Base-by-base conservation (phyloP, 2,797 vertebrate genomes). In the Remorina albescens region DNA sequence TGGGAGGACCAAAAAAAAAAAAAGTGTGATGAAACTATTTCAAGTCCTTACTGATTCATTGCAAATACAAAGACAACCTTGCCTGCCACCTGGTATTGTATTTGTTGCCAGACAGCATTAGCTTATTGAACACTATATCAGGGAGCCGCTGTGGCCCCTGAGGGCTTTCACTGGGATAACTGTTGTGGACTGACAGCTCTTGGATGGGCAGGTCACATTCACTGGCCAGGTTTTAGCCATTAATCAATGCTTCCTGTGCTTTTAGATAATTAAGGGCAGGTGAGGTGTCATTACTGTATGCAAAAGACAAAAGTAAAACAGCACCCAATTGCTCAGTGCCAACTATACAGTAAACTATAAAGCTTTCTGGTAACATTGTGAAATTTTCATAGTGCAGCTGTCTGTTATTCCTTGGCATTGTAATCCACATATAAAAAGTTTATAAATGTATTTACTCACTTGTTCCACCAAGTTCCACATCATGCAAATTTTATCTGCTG, bases 231-330 rank as follows among this genome's bases (percentile, higher is more conserved):
- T 78, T 82, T 57, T 37, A 56, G 59, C 37, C 32, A 70, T 86
- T 80, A 71, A 88, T 90, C 81, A 88, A 74, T 67, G 56, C 67
- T 63, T 74, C 32, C 23, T 37, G 44, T 79, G 85, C 85, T 88
- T 88, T 89, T 87, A 88, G 78, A 75, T 82, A 87, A 92, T 90
- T 86, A 73, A 82, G 78, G 60, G 65, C 30, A 85, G 51, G 71
- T 73, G 66, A 41, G 55, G 44, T 77, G 79, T 71, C 76, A 74
- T 79, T 74, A n/a, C n/a, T n/a, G n/a, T n/a, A 81, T 83, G 77
- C 51, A 61, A 78, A 79, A 70, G 44, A 60, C 26, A 51, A 23
- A 41, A 51, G 15, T 77, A 56, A 78, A 82, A 55, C 54, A 58
- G 23, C 12, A 73, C 4, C n/a, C 25, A 46, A 25, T 13, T 9